Evolutionary conservation across 2,888 invertebrate genomes (phyloP).

Genomic region (Drosophila yooni): DNA sequence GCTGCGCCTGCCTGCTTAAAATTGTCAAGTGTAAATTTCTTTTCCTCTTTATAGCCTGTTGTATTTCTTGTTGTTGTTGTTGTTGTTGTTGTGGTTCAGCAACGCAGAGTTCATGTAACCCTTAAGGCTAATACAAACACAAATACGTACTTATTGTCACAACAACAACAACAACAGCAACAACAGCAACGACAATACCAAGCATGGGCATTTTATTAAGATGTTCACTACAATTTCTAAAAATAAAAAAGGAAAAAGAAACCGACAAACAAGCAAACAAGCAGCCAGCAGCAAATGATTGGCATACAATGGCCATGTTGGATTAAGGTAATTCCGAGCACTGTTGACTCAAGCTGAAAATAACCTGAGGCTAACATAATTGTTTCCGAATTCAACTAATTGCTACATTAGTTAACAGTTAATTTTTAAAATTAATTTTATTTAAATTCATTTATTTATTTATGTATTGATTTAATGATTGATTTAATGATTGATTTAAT

Average conservation of each 20-base stretch:
- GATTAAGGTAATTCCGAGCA: slow-evolving; percentile 17
- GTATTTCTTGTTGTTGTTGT: slow-evolving; percentile 24
- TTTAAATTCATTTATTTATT: neutral
- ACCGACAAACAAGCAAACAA: neutral
- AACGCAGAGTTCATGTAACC: slow-evolving; percentile 58
- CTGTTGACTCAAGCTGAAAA: slow-evolving; percentile 19
- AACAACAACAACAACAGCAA: slow-evolving; percentile 15
- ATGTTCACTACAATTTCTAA: slow-evolving; percentile 17
- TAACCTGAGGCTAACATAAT: neutral
- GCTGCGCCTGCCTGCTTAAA: slow-evolving; percentile 57
- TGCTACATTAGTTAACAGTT: neutral
- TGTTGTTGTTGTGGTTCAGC: slow-evolving; percentile 28
- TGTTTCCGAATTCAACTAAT: neutral
- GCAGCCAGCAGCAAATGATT: slow-evolving; percentile 2
- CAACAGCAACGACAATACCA: slow-evolving; percentile 32
- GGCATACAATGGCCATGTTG: neutral
- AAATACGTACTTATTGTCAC: slow-evolving; percentile 51
- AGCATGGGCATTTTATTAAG: slow-evolving; percentile 49
- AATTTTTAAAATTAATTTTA: neutral
- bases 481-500: neutral
- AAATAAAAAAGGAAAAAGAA: slow-evolving; percentile 14
- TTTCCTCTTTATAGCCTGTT: slow-evolving; percentile 36
- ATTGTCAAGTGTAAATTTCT: slow-evolving; percentile 73
- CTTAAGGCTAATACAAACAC: slow-evolving; percentile 57
- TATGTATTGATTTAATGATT: neutral